Evolutionary conservation across 2,888 invertebrate genomes (phyloP), one percentile per base, ranked within the genome.

Genomic region (Lasioglossum oenotherae): DNA sequence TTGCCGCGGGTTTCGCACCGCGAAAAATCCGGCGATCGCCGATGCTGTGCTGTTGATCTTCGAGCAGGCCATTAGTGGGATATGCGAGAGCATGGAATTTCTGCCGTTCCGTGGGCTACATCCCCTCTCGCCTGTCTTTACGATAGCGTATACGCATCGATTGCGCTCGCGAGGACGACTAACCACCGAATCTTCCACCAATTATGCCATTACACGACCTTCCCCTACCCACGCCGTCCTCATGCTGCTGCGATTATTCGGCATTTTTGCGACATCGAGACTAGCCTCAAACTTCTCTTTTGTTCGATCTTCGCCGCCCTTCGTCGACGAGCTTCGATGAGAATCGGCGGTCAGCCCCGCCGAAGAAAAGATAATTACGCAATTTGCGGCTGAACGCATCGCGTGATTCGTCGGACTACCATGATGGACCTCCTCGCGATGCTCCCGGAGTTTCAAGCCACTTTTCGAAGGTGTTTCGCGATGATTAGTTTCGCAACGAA

Each of bases 51-150:
- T 78, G 85, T 75, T 49, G 83, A 87, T 87, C 87, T 80, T 80
- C 77, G 64, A 64, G 77, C 74, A 87, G 81, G 78, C 87, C 85
- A 87, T 87, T 87, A 87, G 85, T 71, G 87, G 81, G 82, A 87
- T 85, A 87, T 87, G 87, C 87, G 85, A 81, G 85, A 83, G 79
- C 78, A 81, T 81, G 87, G 87, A 87, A 87, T 87, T 79, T 86
- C 87, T 83, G 81, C 85, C 73, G 72, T 78, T 57, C 82, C 77
- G 38, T 49, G 41, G 49, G 46, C 85, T 57, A 73, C 74, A 64
- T 74, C 76, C 60, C 73, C 23, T 14, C 69, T 31, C 38, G 14
- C 49, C 5, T 23, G 77, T 73, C 85, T 80, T 85, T 76, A 78
- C 46, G 80, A 85, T 76, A 72, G 44, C 74, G 69, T 44, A 53